Evolutionary conservation across 2,113 vertebrate genomes (phyloP), one percentile per base, ranked within the genome.

Genomic region (Blennius ocellaris): DNA sequence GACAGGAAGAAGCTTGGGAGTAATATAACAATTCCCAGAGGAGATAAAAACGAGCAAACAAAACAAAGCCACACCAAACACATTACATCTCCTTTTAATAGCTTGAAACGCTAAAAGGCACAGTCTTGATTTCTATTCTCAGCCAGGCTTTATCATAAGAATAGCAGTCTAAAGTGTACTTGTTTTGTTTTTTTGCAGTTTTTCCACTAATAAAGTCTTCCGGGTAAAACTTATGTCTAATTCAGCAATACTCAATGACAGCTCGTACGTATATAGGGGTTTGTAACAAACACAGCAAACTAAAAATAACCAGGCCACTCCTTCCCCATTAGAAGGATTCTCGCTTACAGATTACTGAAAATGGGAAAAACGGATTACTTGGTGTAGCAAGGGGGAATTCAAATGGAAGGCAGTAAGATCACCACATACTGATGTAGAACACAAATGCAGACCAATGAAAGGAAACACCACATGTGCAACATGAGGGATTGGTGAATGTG

Each of bases 321-420:
- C 72, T 76, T 79, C 67, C 67, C 84, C 81, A 30, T 81, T 64
- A 74, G 73, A 62, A 64, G 64, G 86, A 76, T 66, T 70, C 76
- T 87, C 72, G 66, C 90, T 92, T 84, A 91, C 81, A 91, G 87
- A 92, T 93, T 90, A 93, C 87, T 21, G 77, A 81, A 87, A 93
- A 93, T 91, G 84, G 91, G 87, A 91, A 91, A 91, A 92, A 79
- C 75, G 76, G 87, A 93, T 92, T 91, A 89, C 69, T 68, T 9
- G 49, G 75, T 70, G 45, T 40, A 57, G 73, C 16, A 17, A 49
- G 69, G 69, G 57, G 58, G 58, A 78, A 82, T 83, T 83, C 69
- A 83, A 81, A 89, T 73, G 68, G 76, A 69, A 54, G 73, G 78
- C 38, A 60, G 9, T 80, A 57, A 36, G 50, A 57, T 67, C 71